Percentiles rank a stretch among this genome's conserved stretches.
phyloP scores from a whole-genome alignment of 92 coral and sea anemone species.

The Zoanthus sansibaricus region DNA sequence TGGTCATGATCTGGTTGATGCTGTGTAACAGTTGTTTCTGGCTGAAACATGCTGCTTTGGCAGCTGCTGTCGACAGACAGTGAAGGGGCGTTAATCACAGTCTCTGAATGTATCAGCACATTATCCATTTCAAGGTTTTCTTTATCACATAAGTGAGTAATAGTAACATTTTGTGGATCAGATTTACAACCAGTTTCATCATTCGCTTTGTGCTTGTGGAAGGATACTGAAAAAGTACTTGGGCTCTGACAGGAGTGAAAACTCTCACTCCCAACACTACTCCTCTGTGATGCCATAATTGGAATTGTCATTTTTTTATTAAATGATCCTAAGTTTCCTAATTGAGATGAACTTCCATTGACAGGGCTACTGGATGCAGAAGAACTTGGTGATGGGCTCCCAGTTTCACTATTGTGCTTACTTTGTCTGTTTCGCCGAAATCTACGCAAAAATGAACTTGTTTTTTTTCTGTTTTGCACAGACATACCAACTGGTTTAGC shows the following conservation, averaged over 20 bases:
- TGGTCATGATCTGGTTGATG: conserved; percentile 14
- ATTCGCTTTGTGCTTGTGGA: conserved; percentile 1
- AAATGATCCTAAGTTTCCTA: not conserved
- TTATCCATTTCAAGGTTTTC: not conserved
- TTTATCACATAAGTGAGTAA: not conserved
- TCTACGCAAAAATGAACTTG: conserved; percentile 65
- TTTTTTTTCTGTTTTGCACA: conserved; percentile 38
- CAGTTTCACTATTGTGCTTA: not conserved
- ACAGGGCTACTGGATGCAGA: conserved; percentile 16
- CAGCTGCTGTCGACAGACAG: not conserved
- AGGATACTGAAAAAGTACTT: conserved; percentile 47
- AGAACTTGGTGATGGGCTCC: not conserved
- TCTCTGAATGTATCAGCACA: not conserved
- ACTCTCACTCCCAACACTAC: conserved; percentile 47
- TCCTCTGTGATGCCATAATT: conserved; percentile 41
- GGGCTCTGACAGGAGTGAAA: conserved; percentile 81
- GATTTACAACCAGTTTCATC: not conserved
- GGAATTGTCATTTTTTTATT: conserved; percentile 21
- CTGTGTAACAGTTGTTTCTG: not conserved
- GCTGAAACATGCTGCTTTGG: not conserved
- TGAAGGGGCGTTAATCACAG: not conserved
- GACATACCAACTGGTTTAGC: conserved; percentile 53
- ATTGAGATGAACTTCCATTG: not conserved
- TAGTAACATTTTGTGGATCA: not conserved
- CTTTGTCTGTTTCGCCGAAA: conserved; percentile 48